Base-by-base conservation (phyloP, 2,888 invertebrate species). In the Lordiphosa andalusiaca region DNA sequence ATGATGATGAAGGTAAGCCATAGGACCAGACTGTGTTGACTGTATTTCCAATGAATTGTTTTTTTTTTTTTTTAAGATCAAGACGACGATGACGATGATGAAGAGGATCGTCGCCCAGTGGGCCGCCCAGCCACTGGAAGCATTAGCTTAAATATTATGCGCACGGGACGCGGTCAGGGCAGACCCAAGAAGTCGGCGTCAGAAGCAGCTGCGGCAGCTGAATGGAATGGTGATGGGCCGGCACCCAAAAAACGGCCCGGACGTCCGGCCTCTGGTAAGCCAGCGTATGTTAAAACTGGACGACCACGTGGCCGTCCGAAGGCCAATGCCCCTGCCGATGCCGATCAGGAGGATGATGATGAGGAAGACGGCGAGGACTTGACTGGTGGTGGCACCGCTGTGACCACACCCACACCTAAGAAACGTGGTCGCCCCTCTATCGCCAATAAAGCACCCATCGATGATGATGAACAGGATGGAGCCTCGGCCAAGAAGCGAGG, bases 251-350 rank as follows among this genome's bases (percentile, higher is more conserved):
- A 71, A 54, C 71, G 69, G 3, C 9, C 30, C 6, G 83, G 83
- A 4, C 71, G 83, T 10, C 57, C 73, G 0, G 5, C 68, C 10
- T 13, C 25, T 53, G 38, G 49, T 13, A 66, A 66, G 9, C 40
- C 50, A 41, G 4, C 41, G 6, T 81, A 75, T 50, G 56, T 68
- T 36, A 69, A 84, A 48, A 69, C 87, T 12, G 86, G 86, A 4
- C 73, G 74, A 6, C 80, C 86, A 0, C 86, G 86, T 12, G 86
- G 86, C 16, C 85, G 86, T 0, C 86, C 86, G 25, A 86, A 85
- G 40, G 66, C 50, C 16, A 63, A 41, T 30, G 13, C 6, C n/a
- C 48, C 2, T 30, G 16, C 16, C 6, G 39, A 23, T 9, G 30
- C 36, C 10, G 46, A 69, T 19, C 30, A 46, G 10, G 63, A 67